Evolutionary conservation across 1,140 invertebrate genomes (phyloP).

Genomic region (Cydia strobilella): DNA sequence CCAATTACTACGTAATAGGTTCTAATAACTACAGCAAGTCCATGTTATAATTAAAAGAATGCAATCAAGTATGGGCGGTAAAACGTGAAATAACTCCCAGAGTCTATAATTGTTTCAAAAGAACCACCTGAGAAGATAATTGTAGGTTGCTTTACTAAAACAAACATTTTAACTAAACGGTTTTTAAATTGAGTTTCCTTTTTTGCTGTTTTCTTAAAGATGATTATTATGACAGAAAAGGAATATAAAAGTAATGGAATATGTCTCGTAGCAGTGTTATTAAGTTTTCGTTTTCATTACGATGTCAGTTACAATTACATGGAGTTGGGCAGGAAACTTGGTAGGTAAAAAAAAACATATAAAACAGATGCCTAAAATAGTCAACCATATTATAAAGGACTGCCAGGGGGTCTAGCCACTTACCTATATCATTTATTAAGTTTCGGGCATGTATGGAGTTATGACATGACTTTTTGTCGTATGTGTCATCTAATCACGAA

Average conservation of each 20-base stretch:
- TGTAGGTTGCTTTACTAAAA: slow-evolving; percentile 44
- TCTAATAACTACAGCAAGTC: too few relatives aligned
- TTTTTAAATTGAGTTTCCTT: slow-evolving; percentile 43
- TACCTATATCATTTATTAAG: too few relatives aligned
- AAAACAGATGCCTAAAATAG: too few relatives aligned
- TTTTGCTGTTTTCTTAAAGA: slow-evolving; percentile 12
- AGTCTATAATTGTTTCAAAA: slow-evolving; percentile 36
- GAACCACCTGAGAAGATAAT: slow-evolving; percentile 52
- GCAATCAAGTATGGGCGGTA: slow-evolving; percentile 34
- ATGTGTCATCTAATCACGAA: too few relatives aligned
- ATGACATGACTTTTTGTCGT: too few relatives aligned
- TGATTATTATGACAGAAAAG: neutral
- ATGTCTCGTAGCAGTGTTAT: neutral
- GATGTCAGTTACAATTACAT: too few relatives aligned
- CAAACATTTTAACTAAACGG: slow-evolving; percentile 46
- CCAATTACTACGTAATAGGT: too few relatives aligned
- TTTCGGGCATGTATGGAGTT: too few relatives aligned
- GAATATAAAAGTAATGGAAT: neutral
- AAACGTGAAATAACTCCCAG: slow-evolving; percentile 34
- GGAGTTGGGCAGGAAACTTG: too few relatives aligned
- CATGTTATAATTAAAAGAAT: slow-evolving; percentile 27
- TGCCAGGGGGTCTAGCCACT: too few relatives aligned
- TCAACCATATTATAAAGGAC: too few relatives aligned
- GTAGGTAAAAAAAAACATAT: too few relatives aligned
- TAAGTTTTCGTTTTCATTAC: neutral